Percentiles rank a stretch among this genome's conserved stretches.
Evolutionary conservation across 2,797 vertebrate genomes (phyloP).

Genomic region (Helostoma temminkii): DNA sequence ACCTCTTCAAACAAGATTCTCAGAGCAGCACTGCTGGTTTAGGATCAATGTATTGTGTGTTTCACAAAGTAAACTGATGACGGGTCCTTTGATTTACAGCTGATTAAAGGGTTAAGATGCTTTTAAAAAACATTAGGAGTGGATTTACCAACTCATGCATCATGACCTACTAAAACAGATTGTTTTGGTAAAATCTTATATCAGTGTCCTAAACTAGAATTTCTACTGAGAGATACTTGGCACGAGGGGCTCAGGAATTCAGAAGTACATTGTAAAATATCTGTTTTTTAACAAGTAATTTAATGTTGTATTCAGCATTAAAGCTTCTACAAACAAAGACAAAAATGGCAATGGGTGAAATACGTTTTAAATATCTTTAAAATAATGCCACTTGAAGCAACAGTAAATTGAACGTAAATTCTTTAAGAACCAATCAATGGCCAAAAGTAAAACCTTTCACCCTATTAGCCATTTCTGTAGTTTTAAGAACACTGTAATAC

Average conservation of each 20-base stretch:
- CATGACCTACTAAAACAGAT: slow-evolving; percentile 11
- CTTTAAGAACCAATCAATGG: slow-evolving; percentile 11
- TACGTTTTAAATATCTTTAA: too few species aligned
- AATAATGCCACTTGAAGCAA: slow-evolving; percentile 26
- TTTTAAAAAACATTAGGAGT: neutral
- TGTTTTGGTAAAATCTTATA: neutral
- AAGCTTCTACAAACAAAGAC: slow-evolving; percentile 31
- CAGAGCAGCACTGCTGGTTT: slow-evolving; percentile 50
- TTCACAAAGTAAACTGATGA: slow-evolving; percentile 4
- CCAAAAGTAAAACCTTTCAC: neutral
- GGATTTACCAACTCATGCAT: slow-evolving; percentile 1
- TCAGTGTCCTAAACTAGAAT: slow-evolving; percentile 34
- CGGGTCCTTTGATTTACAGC: neutral
- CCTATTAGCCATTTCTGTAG: neutral
- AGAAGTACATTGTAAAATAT: slow-evolving; percentile 54
- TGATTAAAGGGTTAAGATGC: neutral
- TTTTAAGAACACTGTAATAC: slow-evolving; percentile 39
- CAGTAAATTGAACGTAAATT: slow-evolving; percentile 18
- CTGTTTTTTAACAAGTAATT: slow-evolving; percentile 43
- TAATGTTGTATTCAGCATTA: slow-evolving; percentile 39
- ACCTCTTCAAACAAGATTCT: slow-evolving; percentile 31
- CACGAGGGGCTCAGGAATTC: slow-evolving; percentile 32
- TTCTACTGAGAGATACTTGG: slow-evolving; percentile 42
- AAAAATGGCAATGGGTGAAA: neutral
- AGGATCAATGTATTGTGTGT: slow-evolving; percentile 9